Evolutionary conservation across 1,140 invertebrate genomes (phyloP).

Genomic region (silkworm (Bombyx mori)): ASM3026992v2 NC_085118.1:2157501-2158000

Average conservation of each 20-base stretch:
- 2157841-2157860: neutral
- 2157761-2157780: constrained; percentile 4
- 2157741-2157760: constrained; percentile 5
- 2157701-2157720: constrained; percentile 6
- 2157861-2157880: neutral
- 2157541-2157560: constrained; percentile 17
- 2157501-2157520: constrained; percentile 23
- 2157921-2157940: neutral
- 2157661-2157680: neutral
- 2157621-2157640: constrained; percentile 23
- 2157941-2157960: constrained; percentile 6
- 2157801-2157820: neutral
- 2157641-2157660: constrained; percentile 22
- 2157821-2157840: neutral
- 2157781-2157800: constrained; percentile 6
- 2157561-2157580: constrained; percentile 24
- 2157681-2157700: constrained; percentile 6
- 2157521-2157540: constrained; percentile 23
- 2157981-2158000: constrained; percentile 4
- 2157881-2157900: neutral
- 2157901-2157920: neutral
- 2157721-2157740: neutral
- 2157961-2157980: constrained; percentile 1
- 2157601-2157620: constrained; percentile 16
- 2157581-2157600: constrained; percentile 23